Evolutionary conservation across 2,797 vertebrate species (phyloP).

Genomic region (Coilia nasus): DNA sequence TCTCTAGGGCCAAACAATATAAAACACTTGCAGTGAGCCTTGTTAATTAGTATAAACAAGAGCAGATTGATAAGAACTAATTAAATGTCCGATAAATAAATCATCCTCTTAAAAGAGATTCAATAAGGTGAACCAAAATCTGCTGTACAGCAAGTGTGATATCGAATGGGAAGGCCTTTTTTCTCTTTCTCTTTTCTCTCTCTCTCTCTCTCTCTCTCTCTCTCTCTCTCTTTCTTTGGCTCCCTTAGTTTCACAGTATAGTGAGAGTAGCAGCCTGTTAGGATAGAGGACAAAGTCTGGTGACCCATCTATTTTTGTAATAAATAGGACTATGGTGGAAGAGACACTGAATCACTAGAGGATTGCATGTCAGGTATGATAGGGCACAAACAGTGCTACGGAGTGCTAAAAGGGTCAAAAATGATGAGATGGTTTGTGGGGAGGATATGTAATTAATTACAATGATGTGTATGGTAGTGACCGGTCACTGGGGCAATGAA

Average conservation of each 20-base stretch:
- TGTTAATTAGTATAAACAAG: background rate
- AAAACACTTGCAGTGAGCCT: background rate
- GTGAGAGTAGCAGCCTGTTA: slow-evolving; percentile 20
- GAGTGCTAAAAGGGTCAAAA: slow-evolving; percentile 57
- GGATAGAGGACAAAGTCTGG: slow-evolving; percentile 58
- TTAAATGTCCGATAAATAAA: background rate
- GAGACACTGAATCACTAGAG: slow-evolving; percentile 58
- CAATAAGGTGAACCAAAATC: slow-evolving; percentile 8
- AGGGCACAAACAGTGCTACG: background rate
- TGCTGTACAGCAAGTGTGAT: slow-evolving; percentile 49
- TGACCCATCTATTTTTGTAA: slow-evolving; percentile 60
- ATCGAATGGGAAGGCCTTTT: slow-evolving; percentile 40
- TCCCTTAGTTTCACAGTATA: background rate
- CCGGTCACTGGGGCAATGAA: background rate
- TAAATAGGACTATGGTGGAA: slow-evolving; percentile 59
- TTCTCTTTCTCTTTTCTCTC: background rate
- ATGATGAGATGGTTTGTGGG: background rate
- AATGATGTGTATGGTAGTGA: background rate
- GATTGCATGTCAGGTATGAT: slow-evolving; percentile 36
- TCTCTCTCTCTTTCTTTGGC: background rate
- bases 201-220: too few species aligned
- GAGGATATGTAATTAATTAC: background rate
- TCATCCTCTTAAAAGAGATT: background rate
- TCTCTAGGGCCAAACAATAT: background rate
- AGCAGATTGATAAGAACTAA: slow-evolving; percentile 5